phyloP scores from a whole-genome alignment of 1,140 invertebrate species.

The Chlorops oryzae region DNA sequence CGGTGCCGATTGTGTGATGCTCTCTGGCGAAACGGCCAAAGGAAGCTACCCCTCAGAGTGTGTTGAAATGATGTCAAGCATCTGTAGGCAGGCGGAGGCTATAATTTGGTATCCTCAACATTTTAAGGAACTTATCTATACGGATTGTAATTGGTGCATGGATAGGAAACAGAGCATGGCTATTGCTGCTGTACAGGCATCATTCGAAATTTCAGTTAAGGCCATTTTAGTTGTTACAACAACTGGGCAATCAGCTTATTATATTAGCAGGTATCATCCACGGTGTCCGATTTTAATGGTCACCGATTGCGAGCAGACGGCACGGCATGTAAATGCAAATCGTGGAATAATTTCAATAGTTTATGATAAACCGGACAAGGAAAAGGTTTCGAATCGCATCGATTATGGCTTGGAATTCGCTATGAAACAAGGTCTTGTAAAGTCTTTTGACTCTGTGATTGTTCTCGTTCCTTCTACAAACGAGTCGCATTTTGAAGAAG shows the following conservation, averaged over 20 bases:
- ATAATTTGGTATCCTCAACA: constrained; percentile 27
- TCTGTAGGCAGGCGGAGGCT: constrained; percentile 27
- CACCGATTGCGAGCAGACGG: constrained; percentile 12
- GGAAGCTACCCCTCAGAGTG: constrained; percentile 83
- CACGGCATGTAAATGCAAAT: too few species aligned
- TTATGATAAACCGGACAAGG: too few species aligned
- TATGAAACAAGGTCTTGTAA: too few species aligned
- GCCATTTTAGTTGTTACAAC: constrained; percentile 26
- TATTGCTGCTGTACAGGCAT: constrained; percentile 20
- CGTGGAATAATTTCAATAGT: too few species aligned
- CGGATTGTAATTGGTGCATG: not conserved
- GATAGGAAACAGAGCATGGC: constrained; percentile 20
- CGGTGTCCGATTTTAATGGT: constrained; percentile 24
- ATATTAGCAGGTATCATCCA: constrained; percentile 25
- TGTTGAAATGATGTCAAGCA: constrained; percentile 23
- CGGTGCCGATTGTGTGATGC: constrained; percentile 95
- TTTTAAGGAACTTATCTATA: constrained; percentile 21
- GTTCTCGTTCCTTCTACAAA: too few species aligned
- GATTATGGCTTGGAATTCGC: too few species aligned
- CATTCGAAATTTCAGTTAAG: constrained; percentile 15
- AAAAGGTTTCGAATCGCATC: too few species aligned
- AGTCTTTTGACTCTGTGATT: too few species aligned
- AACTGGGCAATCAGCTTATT: constrained; percentile 17
- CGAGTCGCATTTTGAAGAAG: too few species aligned
- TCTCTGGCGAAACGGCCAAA: constrained; percentile 97